Base-by-base conservation (phyloP, 2,888 invertebrate species). In the Drosophila kanekoi region DNA sequence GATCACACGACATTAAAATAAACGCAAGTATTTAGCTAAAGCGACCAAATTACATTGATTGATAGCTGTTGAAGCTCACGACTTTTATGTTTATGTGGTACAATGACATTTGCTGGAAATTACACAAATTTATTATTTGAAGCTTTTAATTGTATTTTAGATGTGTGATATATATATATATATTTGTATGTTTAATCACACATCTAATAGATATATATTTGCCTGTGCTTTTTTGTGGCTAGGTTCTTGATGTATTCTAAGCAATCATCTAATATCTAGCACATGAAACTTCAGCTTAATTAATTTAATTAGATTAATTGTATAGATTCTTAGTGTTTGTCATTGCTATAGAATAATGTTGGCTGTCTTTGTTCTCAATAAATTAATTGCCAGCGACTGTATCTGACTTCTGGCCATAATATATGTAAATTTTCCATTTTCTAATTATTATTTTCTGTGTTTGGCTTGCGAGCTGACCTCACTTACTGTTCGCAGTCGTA, bases 291-390 rank as follows among this genome's bases (percentile, higher is more conserved):
- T 28, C 2, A 28, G 28, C 28, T 28, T 28, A 28, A 28, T 28
- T 1, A 20, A 20, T 20, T 49, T 14, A 35, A 49, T 49, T 49
- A 49, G 20, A 49, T 49, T 20, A 37, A 49, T 49, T 35, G 35
- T 0, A 1, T 14, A 37, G 10, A 49, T 47, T 4, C 13, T 2
- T 33, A 28, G 28, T 8, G 11, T 47, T 13, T 16, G 1, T 4
- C 10, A 28, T 28, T 8, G 28, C 16, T 1, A 11, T 32, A 13
- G 2, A 32, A 3, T 13, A 47, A 11, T 11, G 3, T 11, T 28
- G n/a, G 8, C n/a, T 28, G n/a, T n/a, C n/a, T 14, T 18, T 18
- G 18, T 11, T 32, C 33, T 33, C 8, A 8, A 28, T 18, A 20
- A 5, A 16, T 20, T 49, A 48, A 33, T 37, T 14, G 1, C 10